phyloP scores from a whole-genome alignment of 2,113 vertebrate species.

The Myiopsitta monachus region DNA sequence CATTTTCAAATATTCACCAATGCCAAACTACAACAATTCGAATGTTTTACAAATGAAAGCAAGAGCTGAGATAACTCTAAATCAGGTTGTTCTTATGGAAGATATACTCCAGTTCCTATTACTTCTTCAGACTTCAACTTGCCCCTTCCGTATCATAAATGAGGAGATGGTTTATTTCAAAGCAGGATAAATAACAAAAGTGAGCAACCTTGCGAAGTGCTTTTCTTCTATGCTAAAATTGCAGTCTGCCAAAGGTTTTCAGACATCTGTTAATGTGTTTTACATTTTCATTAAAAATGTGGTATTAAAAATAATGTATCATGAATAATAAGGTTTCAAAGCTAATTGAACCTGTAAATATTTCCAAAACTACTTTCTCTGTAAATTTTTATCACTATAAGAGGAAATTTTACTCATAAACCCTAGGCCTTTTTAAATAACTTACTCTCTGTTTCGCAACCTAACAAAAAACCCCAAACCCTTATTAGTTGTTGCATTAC shows the following conservation, averaged over 20 bases:
- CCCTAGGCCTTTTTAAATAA: neutral
- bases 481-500: slow-evolving; percentile 12
- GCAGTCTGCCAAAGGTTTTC: neutral
- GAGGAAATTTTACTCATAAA: neutral
- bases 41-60: neutral
- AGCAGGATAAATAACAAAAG: neutral
- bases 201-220: neutral
- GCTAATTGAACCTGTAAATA: neutral
- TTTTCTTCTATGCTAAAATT: neutral
- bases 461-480: neutral
- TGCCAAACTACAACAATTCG: neutral
- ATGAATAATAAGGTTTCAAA: neutral
- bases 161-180: neutral
- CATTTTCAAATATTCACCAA: neutral
- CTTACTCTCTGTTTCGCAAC: neutral
- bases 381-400: neutral
- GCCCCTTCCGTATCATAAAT: neutral
- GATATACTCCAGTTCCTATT: neutral
- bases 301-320: neutral
- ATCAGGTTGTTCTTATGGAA: neutral
- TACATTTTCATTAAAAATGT: neutral
- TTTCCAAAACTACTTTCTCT: neutral
- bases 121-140: neutral
- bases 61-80: neutral
- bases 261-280: neutral